Evolutionary conservation across 2,888 invertebrate species (phyloP).

Genomic region (Parnassius smintheus): DNA sequence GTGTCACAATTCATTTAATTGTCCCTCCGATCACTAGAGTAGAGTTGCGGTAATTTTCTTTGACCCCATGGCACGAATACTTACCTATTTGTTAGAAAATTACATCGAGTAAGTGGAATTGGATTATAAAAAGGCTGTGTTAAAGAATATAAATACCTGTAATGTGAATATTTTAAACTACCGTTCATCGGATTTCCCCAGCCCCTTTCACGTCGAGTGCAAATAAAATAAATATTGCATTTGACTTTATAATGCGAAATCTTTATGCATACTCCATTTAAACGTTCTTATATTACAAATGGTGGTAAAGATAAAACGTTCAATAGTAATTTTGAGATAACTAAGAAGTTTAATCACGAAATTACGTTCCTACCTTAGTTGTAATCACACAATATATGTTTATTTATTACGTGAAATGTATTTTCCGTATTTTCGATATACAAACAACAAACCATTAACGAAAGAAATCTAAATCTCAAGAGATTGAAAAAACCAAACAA

Average conservation of each 20-base stretch:
- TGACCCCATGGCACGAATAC: too few relatives aligned
- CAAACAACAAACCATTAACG: conserved; percentile 54
- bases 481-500: conserved; percentile 77
- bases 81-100: neutral
- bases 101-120: conserved; percentile 24
- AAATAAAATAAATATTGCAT: conserved; percentile 65
- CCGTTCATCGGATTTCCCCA: conserved; percentile 48
- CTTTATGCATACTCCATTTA: conserved; percentile 46
- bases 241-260: conserved; percentile 62
- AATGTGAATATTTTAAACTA: conserved; percentile 42
- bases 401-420: neutral
- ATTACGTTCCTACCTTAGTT: neutral
- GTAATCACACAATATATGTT: too few relatives aligned
- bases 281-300: conserved; percentile 12
- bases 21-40: too few relatives aligned
- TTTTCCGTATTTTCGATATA: conserved; percentile 37
- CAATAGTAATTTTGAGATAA: neutral
- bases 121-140: conserved; percentile 25
- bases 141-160: conserved; percentile 36
- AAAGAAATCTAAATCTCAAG: conserved; percentile 61
- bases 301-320: too few relatives aligned
- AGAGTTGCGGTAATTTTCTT: too few relatives aligned
- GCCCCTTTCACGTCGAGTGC: conserved; percentile 51
- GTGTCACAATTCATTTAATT: too few relatives aligned
- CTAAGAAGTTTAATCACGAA: neutral